Evolutionary conservation across 2,888 invertebrate genomes (phyloP), one percentile per base, ranked within the genome.

Genomic region (Orchestes rusci): DNA sequence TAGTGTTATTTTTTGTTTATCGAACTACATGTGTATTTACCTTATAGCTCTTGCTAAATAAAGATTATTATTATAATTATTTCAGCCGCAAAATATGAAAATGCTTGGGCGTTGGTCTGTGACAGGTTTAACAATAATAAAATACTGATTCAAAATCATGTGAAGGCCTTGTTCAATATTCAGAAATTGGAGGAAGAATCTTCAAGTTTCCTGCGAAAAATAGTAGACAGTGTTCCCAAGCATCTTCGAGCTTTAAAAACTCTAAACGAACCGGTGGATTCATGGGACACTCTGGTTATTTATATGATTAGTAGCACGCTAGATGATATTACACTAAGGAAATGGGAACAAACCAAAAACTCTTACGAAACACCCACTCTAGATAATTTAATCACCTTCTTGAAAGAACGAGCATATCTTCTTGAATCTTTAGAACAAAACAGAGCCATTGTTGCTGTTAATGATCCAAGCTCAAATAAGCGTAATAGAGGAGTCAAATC

Each of bases 51-150:
- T n/a, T n/a, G n/a, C n/a, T n/a, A n/a, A n/a, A n/a, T n/a, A n/a
- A n/a, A n/a, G n/a, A n/a, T n/a, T n/a, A n/a, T n/a, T n/a, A n/a
- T n/a, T n/a, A n/a, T n/a, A n/a, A n/a, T n/a, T n/a, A n/a, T n/a
- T n/a, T 48, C 43, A 23, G 30, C 4, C 2, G n/a, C 20, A 4
- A 50, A 39, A 31, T 50, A 49, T 31, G 17, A 41, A 31, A 34
- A 28, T 19, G 39, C 51, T 12, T 50, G 48, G 42, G 20, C 42
- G 12, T 34, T 46, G 18, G 31, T 51, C 12, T 19, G 17, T 15
- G 33, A 44, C 1, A 32, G 48, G 16, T 50, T 44, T 40, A 31
- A 50, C 28, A 49, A 50, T 27, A 44, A 31, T 27, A 38, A 41
- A 13, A 19, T 38, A 4, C 23, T 44, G 15, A 30, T 39, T n/a